A percentile compares a stretch with the other conserved stretches of the same genome.
Evolutionary conservation across 2,888 invertebrate species (phyloP).

Genomic region (Cephonodes hylas): DNA sequence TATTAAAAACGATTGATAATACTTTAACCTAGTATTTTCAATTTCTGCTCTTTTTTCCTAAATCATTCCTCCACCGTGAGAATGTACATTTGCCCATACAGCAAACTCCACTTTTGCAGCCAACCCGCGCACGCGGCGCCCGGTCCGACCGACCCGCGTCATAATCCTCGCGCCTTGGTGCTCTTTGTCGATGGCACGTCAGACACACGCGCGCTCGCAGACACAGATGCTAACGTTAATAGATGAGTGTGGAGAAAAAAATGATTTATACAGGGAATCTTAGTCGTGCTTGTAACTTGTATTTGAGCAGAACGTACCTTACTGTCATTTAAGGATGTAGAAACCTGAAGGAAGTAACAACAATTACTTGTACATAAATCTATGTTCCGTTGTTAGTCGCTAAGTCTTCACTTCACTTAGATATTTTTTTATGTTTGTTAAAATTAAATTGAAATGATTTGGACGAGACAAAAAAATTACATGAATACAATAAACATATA

Average conservation of each 20-base stretch:
- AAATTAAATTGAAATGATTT: too few relatives aligned
- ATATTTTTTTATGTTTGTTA: too few relatives aligned
- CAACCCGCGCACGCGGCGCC: neutral
- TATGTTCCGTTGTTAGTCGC: too few relatives aligned
- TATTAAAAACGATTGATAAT: too few relatives aligned
- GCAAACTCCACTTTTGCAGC: constrained; percentile 26
- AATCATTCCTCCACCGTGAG: constrained; percentile 6
- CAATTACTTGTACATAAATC: too few relatives aligned
- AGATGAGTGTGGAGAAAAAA: neutral
- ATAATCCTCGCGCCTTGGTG: constrained; percentile 32
- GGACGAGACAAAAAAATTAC: too few relatives aligned
- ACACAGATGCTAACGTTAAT: neutral
- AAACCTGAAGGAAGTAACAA: too few relatives aligned
- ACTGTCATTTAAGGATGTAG: neutral
- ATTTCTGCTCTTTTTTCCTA: too few relatives aligned
- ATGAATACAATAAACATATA: too few relatives aligned
- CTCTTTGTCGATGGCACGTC: constrained; percentile 45
- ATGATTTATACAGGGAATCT: neutral
- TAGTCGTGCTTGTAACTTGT: neutral
- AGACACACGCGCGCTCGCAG: constrained; percentile 27
- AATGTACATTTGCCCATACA: constrained; percentile 25
- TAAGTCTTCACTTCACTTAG: too few relatives aligned
- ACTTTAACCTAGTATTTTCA: too few relatives aligned
- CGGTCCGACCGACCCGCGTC: constrained; percentile 13
- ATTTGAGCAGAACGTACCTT: neutral